Base-by-base conservation (phyloP, 2,113 vertebrate species). In the Noctilio leporinus region DNA sequence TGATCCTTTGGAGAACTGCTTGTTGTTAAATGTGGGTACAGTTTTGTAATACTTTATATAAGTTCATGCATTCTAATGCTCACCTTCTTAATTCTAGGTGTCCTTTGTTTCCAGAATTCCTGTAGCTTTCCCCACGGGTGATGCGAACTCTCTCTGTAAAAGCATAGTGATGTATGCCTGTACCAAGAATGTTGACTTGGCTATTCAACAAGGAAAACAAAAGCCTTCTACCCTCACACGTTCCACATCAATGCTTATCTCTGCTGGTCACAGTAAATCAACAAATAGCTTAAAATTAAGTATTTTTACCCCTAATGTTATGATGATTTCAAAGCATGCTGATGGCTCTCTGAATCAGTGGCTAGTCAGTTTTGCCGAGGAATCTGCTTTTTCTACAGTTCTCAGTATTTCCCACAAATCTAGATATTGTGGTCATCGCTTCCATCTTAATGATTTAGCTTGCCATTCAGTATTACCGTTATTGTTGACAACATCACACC, bases 101-200 rank as follows among this genome's bases (percentile, higher is more conserved):
- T 99, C 99, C 0, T 99, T 99, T 97, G 99, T 99, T 96, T 99
- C 99, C 95, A 99, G 99, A 97, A 99, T 99, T 95, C 99, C 99
- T 91, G 99, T 99, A 95, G 99, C 99, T 10, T 99, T 99, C 96
- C 99, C 99, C 2, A 98, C 99, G 0, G 99, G 99, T 55, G 99
- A 99, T 94, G 99, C 99, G 33, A 99, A 99, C 97, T 99, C 99
- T 64, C 98, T 99, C 91, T 99, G 99, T 98, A 99, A 99, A 98
- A 99, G 99, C 93, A 98, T 99, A 98, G 99, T 99, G 53, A 99
- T 99, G 99, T 99, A 99, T 88, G 99, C 99, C 96, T 99, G 99
- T 98, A 99, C 99, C 95, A 99, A 99, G 98, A 99, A 99, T 24
- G 99, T 99, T 95, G 99, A 99, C 93, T 98, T 99, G 92, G 99